Evolutionary conservation across 2,888 invertebrate species (phyloP).

Genomic region (Hermaeophaga mercurialis): DNA sequence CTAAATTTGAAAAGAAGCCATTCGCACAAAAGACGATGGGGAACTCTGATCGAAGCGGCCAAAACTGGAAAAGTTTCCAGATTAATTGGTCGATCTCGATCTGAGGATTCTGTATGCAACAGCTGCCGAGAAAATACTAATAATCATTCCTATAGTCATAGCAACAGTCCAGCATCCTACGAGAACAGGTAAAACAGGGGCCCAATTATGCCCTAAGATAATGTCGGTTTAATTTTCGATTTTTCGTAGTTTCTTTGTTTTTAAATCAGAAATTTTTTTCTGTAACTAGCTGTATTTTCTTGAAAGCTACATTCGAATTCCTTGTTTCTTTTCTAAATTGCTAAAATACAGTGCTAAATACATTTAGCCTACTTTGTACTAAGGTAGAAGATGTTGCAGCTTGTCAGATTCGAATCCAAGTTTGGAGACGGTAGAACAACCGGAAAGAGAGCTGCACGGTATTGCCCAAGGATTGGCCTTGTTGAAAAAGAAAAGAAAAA

Average conservation of each 20-base stretch:
- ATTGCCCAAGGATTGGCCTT: constrained; percentile 70
- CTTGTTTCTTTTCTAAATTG: too few relatives aligned
- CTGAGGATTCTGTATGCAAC: constrained; percentile 82
- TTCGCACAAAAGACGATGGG: constrained; percentile 79
- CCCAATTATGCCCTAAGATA: too few relatives aligned
- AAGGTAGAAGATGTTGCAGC: too few relatives aligned
- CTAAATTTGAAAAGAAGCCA: constrained; percentile 61
- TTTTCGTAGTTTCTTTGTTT: too few relatives aligned
- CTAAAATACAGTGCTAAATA: too few relatives aligned
- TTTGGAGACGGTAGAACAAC: constrained; percentile 53
- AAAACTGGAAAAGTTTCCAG: constrained; percentile 78
- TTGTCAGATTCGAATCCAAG: constrained; percentile 74
- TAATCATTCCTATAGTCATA: constrained; percentile 57
- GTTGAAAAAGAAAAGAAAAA: constrained; percentile 79
- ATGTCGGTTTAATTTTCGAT: too few relatives aligned
- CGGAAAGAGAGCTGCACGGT: constrained; percentile 52
- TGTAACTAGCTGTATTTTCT: too few relatives aligned
- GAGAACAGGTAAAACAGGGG: constrained; percentile 62
- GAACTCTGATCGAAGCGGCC: constrained; percentile 85
- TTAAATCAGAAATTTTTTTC: too few relatives aligned
- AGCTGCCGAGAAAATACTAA: constrained; percentile 62
- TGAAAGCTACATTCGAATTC: too few relatives aligned
- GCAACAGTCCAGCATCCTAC: constrained; percentile 66
- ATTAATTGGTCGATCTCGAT: constrained; percentile 78
- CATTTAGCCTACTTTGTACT: too few relatives aligned